These are phyloP conservation scores for Tursiops truncatus DNA, from an alignment of 2,113 vertebrate species.

Conservation along the genomic window DNA sequence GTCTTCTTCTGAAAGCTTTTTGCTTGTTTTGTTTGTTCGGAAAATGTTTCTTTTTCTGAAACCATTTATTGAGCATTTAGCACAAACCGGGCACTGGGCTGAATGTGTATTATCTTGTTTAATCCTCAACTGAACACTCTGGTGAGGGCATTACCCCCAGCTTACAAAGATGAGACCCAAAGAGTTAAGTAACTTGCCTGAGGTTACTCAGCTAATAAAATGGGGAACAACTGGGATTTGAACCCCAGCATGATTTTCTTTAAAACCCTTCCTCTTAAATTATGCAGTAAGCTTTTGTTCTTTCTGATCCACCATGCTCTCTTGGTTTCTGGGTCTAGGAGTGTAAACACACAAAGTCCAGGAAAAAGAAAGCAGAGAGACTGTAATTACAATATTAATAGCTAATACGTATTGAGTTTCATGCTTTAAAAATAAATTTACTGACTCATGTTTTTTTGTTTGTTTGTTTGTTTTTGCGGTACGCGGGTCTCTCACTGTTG, in stretches of 20 bases:
- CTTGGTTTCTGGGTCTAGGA: not conserved
- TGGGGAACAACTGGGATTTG: not conserved
- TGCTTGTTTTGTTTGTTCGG: not conserved
- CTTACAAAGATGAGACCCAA: not conserved
- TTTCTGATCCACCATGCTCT: rapidly evolving
- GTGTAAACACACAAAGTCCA: not conserved
- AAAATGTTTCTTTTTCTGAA: not conserved
- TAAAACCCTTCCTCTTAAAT: not conserved
- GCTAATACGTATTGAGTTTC: not conserved
- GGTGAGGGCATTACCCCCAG: too few species aligned
- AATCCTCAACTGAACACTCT: not conserved
- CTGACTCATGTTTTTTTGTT: not conserved
- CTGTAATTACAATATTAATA: too few species aligned
- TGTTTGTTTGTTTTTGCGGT: too few species aligned
- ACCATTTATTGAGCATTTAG: not conserved
- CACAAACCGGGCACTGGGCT: not conserved
- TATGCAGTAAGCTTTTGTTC: not conserved
- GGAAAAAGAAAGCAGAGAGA: not conserved
- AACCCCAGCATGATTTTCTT: not conserved
- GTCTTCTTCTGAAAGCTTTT: not conserved
- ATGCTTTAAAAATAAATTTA: not conserved
- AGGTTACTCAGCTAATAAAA: not conserved
- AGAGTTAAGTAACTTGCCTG: not conserved
- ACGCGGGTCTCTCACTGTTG: too few species aligned
- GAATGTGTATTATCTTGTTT: not conserved